Conservation (phyloP, 2,888 invertebrate genomes). For the Drosophila pseudotalamancana region DNA sequence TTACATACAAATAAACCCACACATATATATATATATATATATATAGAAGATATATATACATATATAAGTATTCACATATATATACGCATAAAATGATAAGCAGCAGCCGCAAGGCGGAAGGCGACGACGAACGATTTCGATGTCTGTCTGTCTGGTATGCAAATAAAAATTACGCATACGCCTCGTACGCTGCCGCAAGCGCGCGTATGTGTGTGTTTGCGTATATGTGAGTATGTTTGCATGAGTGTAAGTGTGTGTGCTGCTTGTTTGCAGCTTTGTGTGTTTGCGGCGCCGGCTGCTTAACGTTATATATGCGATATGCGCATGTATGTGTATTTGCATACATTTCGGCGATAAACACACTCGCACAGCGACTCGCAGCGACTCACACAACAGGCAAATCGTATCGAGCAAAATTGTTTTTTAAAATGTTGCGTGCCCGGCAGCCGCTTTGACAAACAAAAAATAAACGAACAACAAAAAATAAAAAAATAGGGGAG, state of each 20-base stretch:
- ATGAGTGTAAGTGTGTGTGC: no score
- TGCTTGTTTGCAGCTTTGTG: conserved; percentile 8
- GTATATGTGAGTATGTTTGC: no score
- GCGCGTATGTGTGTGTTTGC: background rate
- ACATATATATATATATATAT: background rate
- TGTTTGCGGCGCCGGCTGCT: conserved; percentile 29
- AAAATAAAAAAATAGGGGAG: conserved; percentile 1
- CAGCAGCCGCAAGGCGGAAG: conserved; percentile 62
- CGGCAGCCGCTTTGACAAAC: conserved; percentile 50
- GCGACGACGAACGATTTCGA: conserved; percentile 24
- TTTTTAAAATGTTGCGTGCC: conserved; percentile 76
- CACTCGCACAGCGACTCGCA: no score
- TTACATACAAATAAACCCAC: background rate
- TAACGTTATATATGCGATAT: conserved; percentile 1
- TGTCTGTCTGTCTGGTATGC: conserved; percentile 53
- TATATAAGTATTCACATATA: background rate
- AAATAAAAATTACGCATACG: conserved; percentile 77
- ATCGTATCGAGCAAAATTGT: conserved; percentile 69
- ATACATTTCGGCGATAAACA: conserved; percentile 69
- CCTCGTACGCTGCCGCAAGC: conserved; percentile 39
- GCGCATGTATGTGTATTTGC: conserved; percentile 34
- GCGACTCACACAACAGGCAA: conserved; percentile 52
- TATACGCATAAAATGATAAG: conserved; percentile 62
- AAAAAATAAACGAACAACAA: background rate
- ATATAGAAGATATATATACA: background rate